A percentile compares a stretch with the other conserved stretches of the same genome.
Evolutionary conservation across 2,113 vertebrate species (phyloP).

Genomic region (Eulacestoma nigropectus): DNA sequence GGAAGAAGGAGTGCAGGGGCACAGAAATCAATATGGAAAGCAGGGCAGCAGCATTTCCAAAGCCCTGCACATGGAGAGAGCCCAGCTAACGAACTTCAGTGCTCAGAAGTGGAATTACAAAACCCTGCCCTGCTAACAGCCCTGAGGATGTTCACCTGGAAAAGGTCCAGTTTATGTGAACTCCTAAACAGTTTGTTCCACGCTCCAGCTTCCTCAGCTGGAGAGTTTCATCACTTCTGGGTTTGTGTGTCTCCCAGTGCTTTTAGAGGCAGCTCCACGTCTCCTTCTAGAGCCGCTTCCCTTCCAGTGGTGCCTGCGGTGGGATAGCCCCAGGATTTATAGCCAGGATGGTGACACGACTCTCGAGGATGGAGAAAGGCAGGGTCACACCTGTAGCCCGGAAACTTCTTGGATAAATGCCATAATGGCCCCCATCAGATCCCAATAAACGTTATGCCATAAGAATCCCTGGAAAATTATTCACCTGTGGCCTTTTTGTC

Average conservation of each 20-base stretch:
- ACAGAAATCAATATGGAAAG: conserved; percentile 56
- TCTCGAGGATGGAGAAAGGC: background rate
- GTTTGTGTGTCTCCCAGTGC: background rate
- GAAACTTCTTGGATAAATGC: background rate
- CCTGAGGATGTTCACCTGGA: background rate
- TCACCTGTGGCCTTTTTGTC: background rate
- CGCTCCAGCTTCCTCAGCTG: background rate
- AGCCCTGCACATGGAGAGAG: background rate
- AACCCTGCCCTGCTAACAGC: background rate
- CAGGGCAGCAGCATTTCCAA: conserved; percentile 16
- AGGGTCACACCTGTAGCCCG: background rate
- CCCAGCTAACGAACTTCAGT: background rate
- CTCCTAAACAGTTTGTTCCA: background rate
- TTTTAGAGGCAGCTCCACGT: background rate
- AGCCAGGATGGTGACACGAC: rapidly evolving
- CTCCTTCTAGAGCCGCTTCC: background rate
- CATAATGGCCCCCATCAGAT: no score
- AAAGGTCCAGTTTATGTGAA: background rate
- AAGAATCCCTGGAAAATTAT: background rate
- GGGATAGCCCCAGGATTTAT: background rate
- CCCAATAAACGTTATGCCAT: no score
- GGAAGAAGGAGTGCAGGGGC: conserved; percentile 50
- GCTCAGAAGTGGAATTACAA: background rate
- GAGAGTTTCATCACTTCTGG: background rate
- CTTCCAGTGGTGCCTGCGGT: background rate